Conservation (phyloP, 2,888 invertebrate species). For the Elmis aenea region DNA sequence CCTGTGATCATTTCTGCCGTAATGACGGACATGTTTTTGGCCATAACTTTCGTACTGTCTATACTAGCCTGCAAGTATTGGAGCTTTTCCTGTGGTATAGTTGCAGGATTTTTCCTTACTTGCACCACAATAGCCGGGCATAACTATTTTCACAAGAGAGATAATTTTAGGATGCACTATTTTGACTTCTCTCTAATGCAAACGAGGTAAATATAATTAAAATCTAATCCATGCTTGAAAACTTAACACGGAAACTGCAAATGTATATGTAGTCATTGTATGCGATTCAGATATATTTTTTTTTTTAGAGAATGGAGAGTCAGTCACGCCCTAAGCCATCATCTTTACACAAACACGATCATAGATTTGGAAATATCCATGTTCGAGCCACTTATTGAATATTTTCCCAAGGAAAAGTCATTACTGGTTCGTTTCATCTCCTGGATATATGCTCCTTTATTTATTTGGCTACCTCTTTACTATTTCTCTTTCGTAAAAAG, state of each 20-base stretch:
- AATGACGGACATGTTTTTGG: constrained; percentile 43
- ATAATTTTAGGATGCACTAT: constrained; percentile 74
- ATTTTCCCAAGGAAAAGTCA: constrained; percentile 57
- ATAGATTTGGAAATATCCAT: constrained; percentile 68
- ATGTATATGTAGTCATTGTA: no score
- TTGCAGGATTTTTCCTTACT: constrained; percentile 55
- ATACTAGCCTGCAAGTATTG: constrained; percentile 36
- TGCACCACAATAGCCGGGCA: constrained; percentile 61
- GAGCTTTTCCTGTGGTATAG: constrained; percentile 43
- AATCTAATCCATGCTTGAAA: no score
- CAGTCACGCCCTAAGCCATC: constrained; percentile 72
- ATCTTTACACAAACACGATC: constrained; percentile 71
- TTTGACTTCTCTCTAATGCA: constrained; percentile 66
- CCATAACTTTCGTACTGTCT: constrained; percentile 37
- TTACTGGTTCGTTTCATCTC: constrained; percentile 50
- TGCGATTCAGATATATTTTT: background rate
- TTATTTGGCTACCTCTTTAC: no score
- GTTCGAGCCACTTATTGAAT: constrained; percentile 63
- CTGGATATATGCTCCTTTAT: constrained; percentile 49
- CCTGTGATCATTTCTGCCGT: constrained; percentile 39
- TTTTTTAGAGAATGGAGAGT: constrained; percentile 47
- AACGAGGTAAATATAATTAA: constrained; percentile 49
- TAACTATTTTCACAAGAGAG: constrained; percentile 71
- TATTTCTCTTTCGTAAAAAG: no score
- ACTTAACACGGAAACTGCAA: no score